Conservation (phyloP, 2,888 invertebrate genomes). For the Athalia cordata region DNA sequence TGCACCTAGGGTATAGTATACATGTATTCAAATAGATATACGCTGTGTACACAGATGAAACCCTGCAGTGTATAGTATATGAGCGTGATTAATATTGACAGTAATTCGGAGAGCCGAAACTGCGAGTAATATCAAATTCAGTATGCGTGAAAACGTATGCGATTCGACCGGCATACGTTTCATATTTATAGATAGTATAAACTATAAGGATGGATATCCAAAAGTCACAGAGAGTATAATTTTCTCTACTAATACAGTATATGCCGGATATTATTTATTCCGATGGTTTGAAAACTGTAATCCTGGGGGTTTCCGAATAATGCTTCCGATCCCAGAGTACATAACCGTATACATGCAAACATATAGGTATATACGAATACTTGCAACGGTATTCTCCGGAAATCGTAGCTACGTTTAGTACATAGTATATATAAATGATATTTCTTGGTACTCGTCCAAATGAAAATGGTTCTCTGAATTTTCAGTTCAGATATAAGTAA, state of each 20-base stretch:
- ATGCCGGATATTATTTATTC: no score
- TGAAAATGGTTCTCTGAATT: constrained; percentile 4
- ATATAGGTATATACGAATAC: no score
- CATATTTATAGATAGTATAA: no score
- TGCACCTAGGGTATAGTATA: not conserved
- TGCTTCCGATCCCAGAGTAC: no score
- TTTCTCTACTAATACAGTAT: no score
- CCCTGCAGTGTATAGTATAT: not conserved
- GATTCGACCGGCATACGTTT: no score
- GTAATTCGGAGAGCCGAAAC: constrained; percentile 5
- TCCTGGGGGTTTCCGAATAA: no score
- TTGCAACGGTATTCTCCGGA: not conserved
- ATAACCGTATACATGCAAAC: no score
- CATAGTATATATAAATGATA: constrained; percentile 6
- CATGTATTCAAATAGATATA: not conserved
- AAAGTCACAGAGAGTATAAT: no score
- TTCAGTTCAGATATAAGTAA: not conserved
- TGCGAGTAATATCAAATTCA: not conserved
- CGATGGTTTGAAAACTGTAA: no score
- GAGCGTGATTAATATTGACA: constrained; percentile 17
- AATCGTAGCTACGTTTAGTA: constrained; percentile 6
- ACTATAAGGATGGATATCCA: no score
- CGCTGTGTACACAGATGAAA: not conserved
- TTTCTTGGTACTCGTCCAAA: constrained; percentile 16
- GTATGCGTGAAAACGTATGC: no score